Percentiles rank a stretch among this genome's conserved stretches.
Conservation (phyloP, 2,797 vertebrate species). For the Peromyscus eremicus region DNA sequence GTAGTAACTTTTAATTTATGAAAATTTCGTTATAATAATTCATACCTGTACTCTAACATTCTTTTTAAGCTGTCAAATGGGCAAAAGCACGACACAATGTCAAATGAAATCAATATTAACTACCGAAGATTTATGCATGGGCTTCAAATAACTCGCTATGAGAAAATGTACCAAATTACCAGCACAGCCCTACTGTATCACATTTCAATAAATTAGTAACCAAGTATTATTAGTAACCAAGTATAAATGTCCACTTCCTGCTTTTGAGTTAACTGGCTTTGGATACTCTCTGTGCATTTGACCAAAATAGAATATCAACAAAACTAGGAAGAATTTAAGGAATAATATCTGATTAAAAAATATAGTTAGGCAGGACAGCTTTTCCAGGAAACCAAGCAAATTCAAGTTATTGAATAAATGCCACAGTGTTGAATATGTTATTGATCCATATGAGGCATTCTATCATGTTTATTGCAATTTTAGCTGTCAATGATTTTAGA, state of each 20-base stretch:
- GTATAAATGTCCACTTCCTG: not conserved
- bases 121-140: constrained; percentile 63
- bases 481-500: not conserved
- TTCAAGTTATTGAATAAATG: constrained; percentile 11
- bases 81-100: constrained; percentile 47
- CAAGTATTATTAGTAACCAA: constrained; percentile 33
- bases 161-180: constrained; percentile 53
- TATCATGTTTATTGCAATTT: not conserved
- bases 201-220: constrained; percentile 40
- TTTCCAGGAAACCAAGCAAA: not conserved
- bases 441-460: constrained; percentile 3
- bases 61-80: constrained; percentile 59
- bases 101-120: constrained; percentile 57
- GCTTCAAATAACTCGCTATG: constrained; percentile 1
- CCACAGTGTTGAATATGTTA: not conserved
- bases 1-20: constrained; percentile 46
- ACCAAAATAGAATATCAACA: not conserved
- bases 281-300: not conserved
- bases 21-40: constrained; percentile 53
- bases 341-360: not conserved
- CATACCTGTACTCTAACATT: not conserved
- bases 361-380: not conserved
- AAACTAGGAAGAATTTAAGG: not conserved
- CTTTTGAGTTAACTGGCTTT: constrained; percentile 21
- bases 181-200: not conserved